Evolutionary conservation across 2,888 invertebrate genomes (phyloP).

Genomic region (Apodemia mormo): DNA sequence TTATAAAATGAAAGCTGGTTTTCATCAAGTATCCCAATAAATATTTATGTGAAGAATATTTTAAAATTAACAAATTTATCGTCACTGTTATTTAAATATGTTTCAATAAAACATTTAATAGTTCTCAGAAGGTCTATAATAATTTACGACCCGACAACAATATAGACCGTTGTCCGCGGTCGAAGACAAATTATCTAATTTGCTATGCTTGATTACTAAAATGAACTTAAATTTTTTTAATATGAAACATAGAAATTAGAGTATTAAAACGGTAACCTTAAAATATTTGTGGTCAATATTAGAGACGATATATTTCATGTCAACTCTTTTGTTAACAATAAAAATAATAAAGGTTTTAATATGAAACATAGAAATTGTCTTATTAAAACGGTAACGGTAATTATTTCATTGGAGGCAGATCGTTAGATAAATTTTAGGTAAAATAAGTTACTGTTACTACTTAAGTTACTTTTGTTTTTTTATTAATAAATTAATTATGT

Average conservation of each 20-base stretch:
- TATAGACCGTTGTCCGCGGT: conserved; percentile 40
- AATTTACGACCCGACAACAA: conserved; percentile 62
- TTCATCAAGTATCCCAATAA: conserved; percentile 9
- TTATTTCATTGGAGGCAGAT: background rate
- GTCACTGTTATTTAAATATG: conserved; percentile 45
- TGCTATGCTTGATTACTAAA: conserved; percentile 66
- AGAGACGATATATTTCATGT: background rate
- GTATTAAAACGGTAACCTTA: background rate
- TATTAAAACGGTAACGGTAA: too few relatives aligned
- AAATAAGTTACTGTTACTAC: too few relatives aligned
- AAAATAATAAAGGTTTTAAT: too few relatives aligned
- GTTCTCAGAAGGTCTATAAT: conserved; percentile 63
- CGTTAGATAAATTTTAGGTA: too few relatives aligned
- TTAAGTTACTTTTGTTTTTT: too few relatives aligned
- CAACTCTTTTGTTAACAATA: background rate
- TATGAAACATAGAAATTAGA: background rate
- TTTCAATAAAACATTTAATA: conserved; percentile 37
- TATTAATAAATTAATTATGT: too few relatives aligned
- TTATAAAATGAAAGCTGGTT: conserved; percentile 7
- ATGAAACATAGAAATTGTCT: too few relatives aligned
- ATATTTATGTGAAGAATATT: conserved; percentile 32
- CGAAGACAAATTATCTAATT: conserved; percentile 77
- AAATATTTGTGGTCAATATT: background rate
- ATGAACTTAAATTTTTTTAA: conserved; percentile 40
- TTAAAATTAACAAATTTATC: conserved; percentile 53